Percentiles rank a stretch among this genome's conserved stretches.
These are phyloP conservation scores for Cotesia typhae DNA, from an alignment of 1,140 invertebrate genomes.

Conservation along the genomic window DNA sequence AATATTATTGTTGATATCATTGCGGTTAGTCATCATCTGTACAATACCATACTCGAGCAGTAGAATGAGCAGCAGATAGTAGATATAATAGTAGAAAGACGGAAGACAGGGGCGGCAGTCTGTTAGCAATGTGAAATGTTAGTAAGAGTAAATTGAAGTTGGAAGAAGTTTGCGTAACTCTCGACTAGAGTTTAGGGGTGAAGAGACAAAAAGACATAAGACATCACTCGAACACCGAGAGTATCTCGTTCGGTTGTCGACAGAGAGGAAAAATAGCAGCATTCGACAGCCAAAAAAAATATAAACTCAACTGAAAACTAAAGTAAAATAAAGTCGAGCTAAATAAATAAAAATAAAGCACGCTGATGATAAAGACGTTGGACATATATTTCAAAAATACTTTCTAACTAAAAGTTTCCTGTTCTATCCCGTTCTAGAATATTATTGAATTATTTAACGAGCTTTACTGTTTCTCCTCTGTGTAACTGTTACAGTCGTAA, in stretches of 20 bases:
- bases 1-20: too few relatives aligned
- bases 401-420: slow-evolving; percentile 5
- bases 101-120: slow-evolving; percentile 36
- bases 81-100: background rate
- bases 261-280: slow-evolving; percentile 14
- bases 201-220: slow-evolving; percentile 24
- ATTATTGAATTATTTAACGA: slow-evolving; percentile 32
- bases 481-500: background rate
- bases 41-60: too few relatives aligned
- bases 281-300: background rate
- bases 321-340: background rate
- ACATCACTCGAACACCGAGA: slow-evolving; percentile 16
- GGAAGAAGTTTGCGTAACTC: slow-evolving; percentile 57
- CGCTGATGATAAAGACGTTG: slow-evolving; percentile 13
- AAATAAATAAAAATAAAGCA: slow-evolving; percentile 30
- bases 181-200: slow-evolving; percentile 51
- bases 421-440: background rate
- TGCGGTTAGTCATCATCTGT: too few relatives aligned
- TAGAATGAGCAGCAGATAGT: slow-evolving; percentile 17
- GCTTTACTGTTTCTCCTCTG: background rate
- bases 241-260: background rate
- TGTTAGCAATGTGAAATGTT: slow-evolving; percentile 57
- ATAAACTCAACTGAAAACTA: background rate
- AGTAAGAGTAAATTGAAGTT: slow-evolving; percentile 54
- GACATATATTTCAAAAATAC: slow-evolving; percentile 16